A percentile compares a stretch with the other conserved stretches of the same genome.
Conservation (phyloP, 1,140 invertebrate genomes). For the Cydia amplana region DNA sequence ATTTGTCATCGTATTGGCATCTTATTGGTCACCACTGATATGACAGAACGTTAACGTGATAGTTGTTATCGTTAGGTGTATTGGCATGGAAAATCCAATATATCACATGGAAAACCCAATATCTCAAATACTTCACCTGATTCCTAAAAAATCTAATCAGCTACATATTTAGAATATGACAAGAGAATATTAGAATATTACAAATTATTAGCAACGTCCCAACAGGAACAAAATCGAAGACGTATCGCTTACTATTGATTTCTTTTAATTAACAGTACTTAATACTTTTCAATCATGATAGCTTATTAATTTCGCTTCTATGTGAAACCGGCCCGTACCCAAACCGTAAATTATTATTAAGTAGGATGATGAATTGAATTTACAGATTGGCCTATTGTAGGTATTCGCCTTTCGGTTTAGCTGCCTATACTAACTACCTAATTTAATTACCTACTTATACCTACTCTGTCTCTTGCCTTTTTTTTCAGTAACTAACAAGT, state of each 20-base stretch:
- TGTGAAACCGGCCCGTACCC: neutral
- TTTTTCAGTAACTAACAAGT: too few relatives aligned
- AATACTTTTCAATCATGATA: conserved; percentile 27
- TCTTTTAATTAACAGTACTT: conserved; percentile 22
- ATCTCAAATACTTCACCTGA: neutral
- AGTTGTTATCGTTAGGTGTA: neutral
- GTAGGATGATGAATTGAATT: neutral
- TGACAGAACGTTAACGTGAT: too few relatives aligned
- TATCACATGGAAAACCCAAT: neutral
- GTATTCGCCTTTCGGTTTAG: too few relatives aligned
- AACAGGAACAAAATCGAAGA: conserved; percentile 50
- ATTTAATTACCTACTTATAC: too few relatives aligned
- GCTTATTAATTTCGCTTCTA: conserved; percentile 27
- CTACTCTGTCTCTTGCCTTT: too few relatives aligned
- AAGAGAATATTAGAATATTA: too few relatives aligned
- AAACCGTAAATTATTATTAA: neutral
- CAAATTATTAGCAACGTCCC: conserved; percentile 34
- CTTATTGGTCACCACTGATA: too few relatives aligned
- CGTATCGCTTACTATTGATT: conserved; percentile 51
- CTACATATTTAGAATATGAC: conserved; percentile 24
- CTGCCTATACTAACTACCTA: too few relatives aligned
- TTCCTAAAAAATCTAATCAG: neutral
- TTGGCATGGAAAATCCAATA: too few relatives aligned
- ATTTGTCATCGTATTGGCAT: too few relatives aligned
- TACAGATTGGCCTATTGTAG: too few relatives aligned